phyloP scores from a whole-genome alignment of 2,113 vertebrate species.

The Pluvianellus socialis region DNA sequence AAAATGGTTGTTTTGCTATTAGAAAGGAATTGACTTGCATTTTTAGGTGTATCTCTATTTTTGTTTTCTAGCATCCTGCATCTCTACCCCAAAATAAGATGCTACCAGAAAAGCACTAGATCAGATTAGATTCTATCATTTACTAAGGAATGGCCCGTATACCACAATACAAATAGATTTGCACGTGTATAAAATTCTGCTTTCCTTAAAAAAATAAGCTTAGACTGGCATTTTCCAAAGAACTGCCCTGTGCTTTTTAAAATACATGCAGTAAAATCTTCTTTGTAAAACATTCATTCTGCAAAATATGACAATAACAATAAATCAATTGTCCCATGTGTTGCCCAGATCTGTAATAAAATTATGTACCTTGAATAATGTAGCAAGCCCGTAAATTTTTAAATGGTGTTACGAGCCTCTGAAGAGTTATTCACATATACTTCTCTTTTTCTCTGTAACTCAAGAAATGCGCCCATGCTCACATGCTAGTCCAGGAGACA shows the following conservation, averaged over 20 bases:
- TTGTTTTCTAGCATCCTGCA: background rate
- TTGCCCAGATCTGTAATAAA: constrained; percentile 9
- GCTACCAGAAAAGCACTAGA: background rate
- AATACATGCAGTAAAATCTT: background rate
- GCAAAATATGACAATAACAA: background rate
- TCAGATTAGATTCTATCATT: background rate
- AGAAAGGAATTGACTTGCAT: background rate
- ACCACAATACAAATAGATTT: background rate
- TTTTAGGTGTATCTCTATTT: background rate
- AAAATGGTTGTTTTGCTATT: background rate
- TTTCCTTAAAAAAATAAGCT: background rate
- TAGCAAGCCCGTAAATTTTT: constrained; percentile 1
- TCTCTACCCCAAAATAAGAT: background rate
- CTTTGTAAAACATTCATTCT: background rate
- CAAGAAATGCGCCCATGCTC: background rate
- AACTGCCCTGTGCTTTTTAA: background rate
- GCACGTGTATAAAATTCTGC: background rate
- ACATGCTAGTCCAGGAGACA: background rate
- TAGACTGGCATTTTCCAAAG: background rate
- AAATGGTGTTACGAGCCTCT: background rate
- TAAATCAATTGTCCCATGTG: background rate
- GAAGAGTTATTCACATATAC: background rate
- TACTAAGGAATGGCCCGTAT: background rate
- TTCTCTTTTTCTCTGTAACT: background rate
- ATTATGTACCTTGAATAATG: constrained; percentile 27